Conservation (phyloP, 2,113 vertebrate genomes). For the Anthoscopus minutus region DNA sequence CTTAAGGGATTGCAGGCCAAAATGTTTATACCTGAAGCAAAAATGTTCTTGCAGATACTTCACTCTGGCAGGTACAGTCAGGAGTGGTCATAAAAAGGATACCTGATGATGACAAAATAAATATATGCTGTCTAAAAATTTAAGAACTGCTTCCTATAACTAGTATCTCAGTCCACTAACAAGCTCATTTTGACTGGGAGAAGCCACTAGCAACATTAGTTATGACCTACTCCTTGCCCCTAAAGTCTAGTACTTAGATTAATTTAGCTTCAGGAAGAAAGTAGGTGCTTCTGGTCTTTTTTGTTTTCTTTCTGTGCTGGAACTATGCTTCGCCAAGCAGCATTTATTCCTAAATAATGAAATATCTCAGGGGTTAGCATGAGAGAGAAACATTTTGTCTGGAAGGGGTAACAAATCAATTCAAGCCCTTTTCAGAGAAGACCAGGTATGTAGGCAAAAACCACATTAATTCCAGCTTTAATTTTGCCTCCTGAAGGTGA, state of each 20-base stretch:
- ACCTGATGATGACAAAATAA: background rate
- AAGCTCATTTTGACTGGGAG: background rate
- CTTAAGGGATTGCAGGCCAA: background rate
- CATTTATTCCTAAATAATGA: conserved; percentile 6
- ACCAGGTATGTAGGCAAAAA: background rate
- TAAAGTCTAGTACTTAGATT: background rate
- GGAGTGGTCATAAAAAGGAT: background rate
- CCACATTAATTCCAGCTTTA: background rate
- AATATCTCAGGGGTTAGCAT: background rate
- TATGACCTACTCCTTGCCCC: background rate
- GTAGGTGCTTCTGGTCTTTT: background rate
- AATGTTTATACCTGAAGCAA: background rate
- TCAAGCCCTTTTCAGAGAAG: conserved; percentile 2
- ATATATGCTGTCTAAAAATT: background rate
- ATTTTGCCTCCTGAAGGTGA: background rate
- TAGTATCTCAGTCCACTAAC: background rate
- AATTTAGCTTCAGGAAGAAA: background rate
- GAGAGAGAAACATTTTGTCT: background rate
- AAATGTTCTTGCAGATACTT: background rate
- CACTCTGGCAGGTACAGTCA: background rate
- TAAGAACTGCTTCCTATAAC: background rate
- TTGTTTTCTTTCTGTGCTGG: background rate
- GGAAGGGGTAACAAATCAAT: conserved; percentile 10
- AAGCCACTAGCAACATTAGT: background rate
- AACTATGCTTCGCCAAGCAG: background rate